These are phyloP conservation scores for Morpho deidamia DNA, from an alignment of 2,888 invertebrate genomes.

Conservation along the genomic window DNA sequence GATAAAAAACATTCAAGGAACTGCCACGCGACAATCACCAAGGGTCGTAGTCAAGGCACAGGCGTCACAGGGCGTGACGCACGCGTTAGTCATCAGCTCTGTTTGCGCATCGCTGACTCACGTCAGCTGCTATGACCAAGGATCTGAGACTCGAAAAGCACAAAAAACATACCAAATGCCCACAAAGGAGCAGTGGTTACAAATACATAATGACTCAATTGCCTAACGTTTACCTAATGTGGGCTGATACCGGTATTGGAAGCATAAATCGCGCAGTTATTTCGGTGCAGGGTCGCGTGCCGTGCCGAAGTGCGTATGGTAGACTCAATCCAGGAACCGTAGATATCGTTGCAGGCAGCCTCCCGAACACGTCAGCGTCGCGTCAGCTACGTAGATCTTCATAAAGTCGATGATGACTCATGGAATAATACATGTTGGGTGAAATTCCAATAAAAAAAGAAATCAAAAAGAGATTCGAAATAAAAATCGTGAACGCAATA, in stretches of 20 bases:
- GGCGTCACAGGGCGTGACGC: constrained; percentile 6
- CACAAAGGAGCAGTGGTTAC: constrained; percentile 44
- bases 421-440: constrained; percentile 75
- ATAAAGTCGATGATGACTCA: constrained; percentile 65
- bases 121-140: constrained; percentile 9
- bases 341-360: constrained; percentile 29
- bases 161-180: constrained; percentile 52
- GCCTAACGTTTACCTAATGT: constrained; percentile 70
- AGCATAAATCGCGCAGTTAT: constrained; percentile 39
- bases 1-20: constrained; percentile 6
- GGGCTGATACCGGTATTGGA: constrained; percentile 69
- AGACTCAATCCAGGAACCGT: constrained; percentile 31
- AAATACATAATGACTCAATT: constrained; percentile 47
- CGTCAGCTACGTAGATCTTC: constrained; percentile 50
- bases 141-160: constrained; percentile 41
- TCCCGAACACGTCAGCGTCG: constrained; percentile 47
- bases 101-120: constrained; percentile 8
- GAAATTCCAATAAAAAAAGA: constrained; percentile 54
- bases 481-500: constrained; percentile 47
- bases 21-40: constrained; percentile 10
- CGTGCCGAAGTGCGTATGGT: constrained; percentile 33
- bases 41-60: not conserved
- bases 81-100: not conserved
- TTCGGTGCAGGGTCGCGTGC: constrained; percentile 35
- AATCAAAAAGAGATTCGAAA: constrained; percentile 34